These are phyloP conservation scores for Stegophylla sp. DNA, from an alignment of 2,888 invertebrate genomes.

Conservation along the genomic window DNA sequence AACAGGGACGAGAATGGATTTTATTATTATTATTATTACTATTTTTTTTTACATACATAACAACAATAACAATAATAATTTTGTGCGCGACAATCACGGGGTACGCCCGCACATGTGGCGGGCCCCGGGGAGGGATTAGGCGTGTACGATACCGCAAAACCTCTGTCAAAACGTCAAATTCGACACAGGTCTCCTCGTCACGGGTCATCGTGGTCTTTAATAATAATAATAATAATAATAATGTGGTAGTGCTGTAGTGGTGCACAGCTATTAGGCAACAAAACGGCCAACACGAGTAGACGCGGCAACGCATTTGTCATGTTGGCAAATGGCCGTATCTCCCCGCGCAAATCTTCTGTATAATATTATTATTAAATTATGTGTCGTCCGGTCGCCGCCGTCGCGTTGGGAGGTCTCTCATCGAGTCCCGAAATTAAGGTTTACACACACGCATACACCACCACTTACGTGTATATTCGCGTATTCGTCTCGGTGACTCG, in stretches of 20 bases:
- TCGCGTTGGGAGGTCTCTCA: conserved; percentile 32
- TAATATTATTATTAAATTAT: neutral
- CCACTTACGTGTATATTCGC: no score
- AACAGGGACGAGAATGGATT: neutral
- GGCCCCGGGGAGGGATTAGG: conserved; percentile 11
- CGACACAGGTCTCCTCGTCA: neutral
- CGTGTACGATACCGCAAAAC: conserved; percentile 9
- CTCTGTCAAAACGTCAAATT: conserved; percentile 46
- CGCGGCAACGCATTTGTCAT: conserved; percentile 38
- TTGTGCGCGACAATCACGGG: neutral
- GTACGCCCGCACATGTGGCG: neutral
- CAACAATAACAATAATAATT: neutral
- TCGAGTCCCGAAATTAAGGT: no score
- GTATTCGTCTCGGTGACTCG: no score
- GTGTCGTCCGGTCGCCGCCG: no score
- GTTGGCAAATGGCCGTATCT: conserved; percentile 35
- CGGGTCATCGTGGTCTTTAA: conserved; percentile 30
- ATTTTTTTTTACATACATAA: neutral
- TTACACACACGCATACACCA: no score
- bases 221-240: no score
- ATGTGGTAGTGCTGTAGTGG: no score
- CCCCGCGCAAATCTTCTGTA: conserved; percentile 13
- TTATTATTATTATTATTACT: no score
- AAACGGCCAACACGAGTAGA: neutral
- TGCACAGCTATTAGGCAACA: neutral